Evolutionary conservation across 1,140 invertebrate species (phyloP).

Genomic region (Macrosteles quadrilineatus): DNA sequence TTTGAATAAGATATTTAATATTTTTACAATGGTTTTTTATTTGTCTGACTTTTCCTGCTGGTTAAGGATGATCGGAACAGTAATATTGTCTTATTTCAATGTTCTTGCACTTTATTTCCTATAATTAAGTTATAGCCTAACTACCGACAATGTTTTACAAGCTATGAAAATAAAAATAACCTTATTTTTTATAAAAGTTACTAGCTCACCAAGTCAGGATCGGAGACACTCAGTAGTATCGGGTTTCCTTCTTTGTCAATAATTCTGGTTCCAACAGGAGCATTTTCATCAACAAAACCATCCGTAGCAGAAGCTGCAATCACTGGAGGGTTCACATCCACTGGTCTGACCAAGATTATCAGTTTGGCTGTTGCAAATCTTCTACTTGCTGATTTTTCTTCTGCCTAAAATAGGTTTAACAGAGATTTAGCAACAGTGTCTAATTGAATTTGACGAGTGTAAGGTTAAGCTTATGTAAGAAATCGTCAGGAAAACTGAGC

Average conservation of each 20-base stretch:
- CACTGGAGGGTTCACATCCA: slow-evolving; percentile 81
- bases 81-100: too few species aligned
- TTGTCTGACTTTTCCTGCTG: too few species aligned
- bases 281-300: slow-evolving; percentile 83
- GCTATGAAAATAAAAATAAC: too few species aligned
- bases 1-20: too few species aligned
- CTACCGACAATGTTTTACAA: too few species aligned
- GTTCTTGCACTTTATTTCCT: too few species aligned
- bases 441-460: neutral
- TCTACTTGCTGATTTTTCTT: slow-evolving; percentile 74
- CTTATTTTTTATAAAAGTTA: too few species aligned
- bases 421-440: neutral
- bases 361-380: slow-evolving; percentile 81
- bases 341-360: slow-evolving; percentile 75
- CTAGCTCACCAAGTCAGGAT: slow-evolving; percentile 78
- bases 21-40: too few species aligned
- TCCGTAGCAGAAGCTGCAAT: slow-evolving; percentile 69
- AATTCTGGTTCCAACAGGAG: slow-evolving; percentile 78
- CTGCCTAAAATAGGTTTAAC: slow-evolving; percentile 63
- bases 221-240: slow-evolving; percentile 71
- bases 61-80: too few species aligned
- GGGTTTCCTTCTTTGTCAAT: slow-evolving; percentile 65
- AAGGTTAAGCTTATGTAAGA: neutral
- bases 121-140: too few species aligned
- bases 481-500: neutral